phyloP scores from a whole-genome alignment of 1,140 invertebrate genomes.

The Limonius californicus region DNA sequence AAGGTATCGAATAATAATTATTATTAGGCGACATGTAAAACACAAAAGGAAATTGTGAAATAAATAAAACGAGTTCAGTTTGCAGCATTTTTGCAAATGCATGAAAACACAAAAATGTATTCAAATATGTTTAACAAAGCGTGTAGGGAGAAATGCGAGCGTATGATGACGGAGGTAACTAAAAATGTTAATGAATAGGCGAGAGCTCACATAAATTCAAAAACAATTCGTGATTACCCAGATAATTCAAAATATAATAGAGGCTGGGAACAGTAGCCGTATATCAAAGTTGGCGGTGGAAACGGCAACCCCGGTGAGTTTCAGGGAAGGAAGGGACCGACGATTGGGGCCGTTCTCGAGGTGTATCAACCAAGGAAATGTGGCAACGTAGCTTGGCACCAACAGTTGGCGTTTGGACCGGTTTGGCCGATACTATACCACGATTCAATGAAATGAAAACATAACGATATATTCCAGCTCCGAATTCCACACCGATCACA shows the following conservation, averaged over 20 bases:
- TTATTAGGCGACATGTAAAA: too few species aligned
- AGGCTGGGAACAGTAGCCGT: slow-evolving; percentile 14
- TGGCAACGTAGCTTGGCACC: slow-evolving; percentile 16
- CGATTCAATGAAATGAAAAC: slow-evolving; percentile 26
- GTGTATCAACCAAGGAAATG: not conserved
- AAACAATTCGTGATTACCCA: slow-evolving; percentile 19
- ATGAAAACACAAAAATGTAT: too few species aligned
- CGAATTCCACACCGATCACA: slow-evolving; percentile 14
- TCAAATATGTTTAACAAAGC: too few species aligned
- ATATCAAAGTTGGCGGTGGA: slow-evolving; percentile 14
- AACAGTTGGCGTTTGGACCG: slow-evolving; percentile 25
- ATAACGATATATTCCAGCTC: slow-evolving; percentile 22
- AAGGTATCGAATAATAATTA: too few species aligned
- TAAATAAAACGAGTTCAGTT: too few species aligned
- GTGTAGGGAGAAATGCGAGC: too few species aligned
- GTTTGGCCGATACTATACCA: slow-evolving; percentile 20
- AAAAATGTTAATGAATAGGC: too few species aligned
- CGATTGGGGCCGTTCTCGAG: too few species aligned
- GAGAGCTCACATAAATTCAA: not conserved
- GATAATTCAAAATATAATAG: not conserved
- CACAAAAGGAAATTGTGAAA: too few species aligned
- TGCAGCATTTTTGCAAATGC: too few species aligned
- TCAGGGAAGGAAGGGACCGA: not conserved
- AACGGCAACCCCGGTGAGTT: slow-evolving; percentile 12
- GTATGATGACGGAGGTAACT: too few species aligned